Evolutionary conservation across 2,113 vertebrate species (phyloP).

Genomic region (Panthera tigris): DNA sequence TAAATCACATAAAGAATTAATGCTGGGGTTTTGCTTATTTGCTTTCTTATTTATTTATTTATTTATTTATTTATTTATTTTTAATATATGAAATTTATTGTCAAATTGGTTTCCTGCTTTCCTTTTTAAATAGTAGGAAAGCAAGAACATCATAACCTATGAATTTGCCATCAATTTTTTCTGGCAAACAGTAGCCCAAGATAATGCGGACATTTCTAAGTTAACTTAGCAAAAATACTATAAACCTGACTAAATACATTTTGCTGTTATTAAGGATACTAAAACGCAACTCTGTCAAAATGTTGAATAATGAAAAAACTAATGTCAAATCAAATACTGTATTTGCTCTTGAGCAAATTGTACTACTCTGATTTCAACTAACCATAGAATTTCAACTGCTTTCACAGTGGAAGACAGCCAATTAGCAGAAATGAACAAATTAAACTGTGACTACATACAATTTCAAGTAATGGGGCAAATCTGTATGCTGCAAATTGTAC

Average conservation of each 20-base stretch:
- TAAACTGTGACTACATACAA: not conserved
- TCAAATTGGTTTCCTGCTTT: not conserved
- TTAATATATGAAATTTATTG: too few relatives aligned
- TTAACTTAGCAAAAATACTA: not conserved
- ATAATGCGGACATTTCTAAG: not conserved
- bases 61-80: too few relatives aligned
- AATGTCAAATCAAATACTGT: not conserved
- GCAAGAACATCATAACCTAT: not conserved
- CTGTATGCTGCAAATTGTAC: not conserved
- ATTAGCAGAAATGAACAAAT: slow-evolving; percentile 14
- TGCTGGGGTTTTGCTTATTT: not conserved
- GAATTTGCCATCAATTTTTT: not conserved
- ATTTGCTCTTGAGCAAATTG: slow-evolving; percentile 7
- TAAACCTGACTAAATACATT: slow-evolving; percentile 6
- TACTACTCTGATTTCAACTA: slow-evolving; percentile 6
- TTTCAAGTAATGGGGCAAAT: slow-evolving; percentile 33
- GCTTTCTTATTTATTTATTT: not conserved
- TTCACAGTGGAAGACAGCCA: not conserved
- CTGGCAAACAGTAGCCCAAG: not conserved
- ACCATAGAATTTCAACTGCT: not conserved
- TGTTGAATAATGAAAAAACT: slow-evolving; percentile 8
- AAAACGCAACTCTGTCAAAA: slow-evolving; percentile 12
- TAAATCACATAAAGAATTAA: not conserved
- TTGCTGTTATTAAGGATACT: slow-evolving; percentile 21
- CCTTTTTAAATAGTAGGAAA: not conserved